Conservation (phyloP, 2,113 vertebrate species). For the Platichthys stellatus region DNA sequence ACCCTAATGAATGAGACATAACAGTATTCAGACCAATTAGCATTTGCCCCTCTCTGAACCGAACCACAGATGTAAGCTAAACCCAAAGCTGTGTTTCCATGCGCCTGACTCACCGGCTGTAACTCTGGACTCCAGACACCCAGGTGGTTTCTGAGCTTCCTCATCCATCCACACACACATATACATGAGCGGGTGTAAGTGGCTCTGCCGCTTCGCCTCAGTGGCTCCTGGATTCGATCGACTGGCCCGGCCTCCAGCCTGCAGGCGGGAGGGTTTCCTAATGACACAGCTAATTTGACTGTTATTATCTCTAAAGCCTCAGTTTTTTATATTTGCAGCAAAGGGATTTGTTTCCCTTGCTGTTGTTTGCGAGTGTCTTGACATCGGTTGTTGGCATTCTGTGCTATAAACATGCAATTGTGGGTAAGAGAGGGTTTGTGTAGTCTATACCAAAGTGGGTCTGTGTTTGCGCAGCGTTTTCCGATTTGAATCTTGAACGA, state of each 20-base stretch:
- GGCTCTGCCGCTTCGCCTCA: conserved; percentile 27
- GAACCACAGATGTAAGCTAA: not conserved
- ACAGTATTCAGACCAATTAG: conserved; percentile 29
- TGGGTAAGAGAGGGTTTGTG: conserved; percentile 8
- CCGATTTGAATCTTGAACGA: conserved; percentile 3
- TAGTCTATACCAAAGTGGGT: not conserved
- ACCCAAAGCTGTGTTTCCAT: conserved; percentile 30
- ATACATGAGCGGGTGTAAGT: conserved; percentile 25
- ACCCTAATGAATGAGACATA: conserved; percentile 8
- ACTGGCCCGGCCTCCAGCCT: not conserved
- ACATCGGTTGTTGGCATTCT: not conserved
- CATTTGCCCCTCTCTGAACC: not conserved
- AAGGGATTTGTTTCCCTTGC: not conserved
- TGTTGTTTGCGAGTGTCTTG: not conserved
- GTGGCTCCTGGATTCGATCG: not conserved
- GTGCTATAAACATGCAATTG: conserved; percentile 3
- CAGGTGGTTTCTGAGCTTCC: conserved; percentile 59
- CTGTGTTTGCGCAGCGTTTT: conserved; percentile 11
- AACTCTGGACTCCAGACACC: conserved; percentile 46
- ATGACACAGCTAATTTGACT: not conserved
- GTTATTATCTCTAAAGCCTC: not conserved
- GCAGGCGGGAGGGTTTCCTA: not conserved
- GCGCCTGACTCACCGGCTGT: conserved; percentile 51
- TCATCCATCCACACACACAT: conserved; percentile 41
- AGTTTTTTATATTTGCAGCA: not conserved